Percentiles rank a stretch among this genome's conserved stretches.
Evolutionary conservation across 1,140 invertebrate genomes (phyloP).

Genomic region (Brachionus asplanchnoidis): DNA sequence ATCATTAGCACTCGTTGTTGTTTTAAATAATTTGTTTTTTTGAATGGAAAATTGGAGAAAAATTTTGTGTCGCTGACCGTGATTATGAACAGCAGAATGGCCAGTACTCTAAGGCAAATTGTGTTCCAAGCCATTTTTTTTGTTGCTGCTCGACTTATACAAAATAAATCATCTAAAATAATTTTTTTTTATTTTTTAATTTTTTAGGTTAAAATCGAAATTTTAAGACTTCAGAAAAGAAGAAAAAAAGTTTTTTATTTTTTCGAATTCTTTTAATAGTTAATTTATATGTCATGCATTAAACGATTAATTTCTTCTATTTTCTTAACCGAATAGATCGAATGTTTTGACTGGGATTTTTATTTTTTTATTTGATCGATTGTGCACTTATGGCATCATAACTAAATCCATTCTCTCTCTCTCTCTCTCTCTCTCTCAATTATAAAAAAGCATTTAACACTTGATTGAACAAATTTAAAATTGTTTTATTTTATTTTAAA

Average conservation of each 20-base stretch:
- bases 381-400: background rate
- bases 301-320: background rate
- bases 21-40: constrained; percentile 3
- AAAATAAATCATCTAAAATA: background rate
- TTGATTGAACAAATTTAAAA: background rate
- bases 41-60: constrained; percentile 20
- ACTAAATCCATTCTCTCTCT: background rate
- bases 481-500: too few species aligned
- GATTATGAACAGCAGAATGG: background rate
- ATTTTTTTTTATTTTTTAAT: background rate
- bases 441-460: too few species aligned
- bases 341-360: background rate
- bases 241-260: background rate
- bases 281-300: background rate
- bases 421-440: too few species aligned
- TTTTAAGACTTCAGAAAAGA: background rate
- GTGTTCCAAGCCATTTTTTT: background rate
- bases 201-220: background rate
- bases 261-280: background rate
- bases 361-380: background rate
- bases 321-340: background rate
- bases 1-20: constrained; percentile 20
- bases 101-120: background rate
- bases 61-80: background rate
- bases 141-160: background rate